Evolutionary conservation across 1,140 invertebrate species (phyloP), one percentile per base, ranked within the genome.

Genomic region (Cephus cinctus): DNA sequence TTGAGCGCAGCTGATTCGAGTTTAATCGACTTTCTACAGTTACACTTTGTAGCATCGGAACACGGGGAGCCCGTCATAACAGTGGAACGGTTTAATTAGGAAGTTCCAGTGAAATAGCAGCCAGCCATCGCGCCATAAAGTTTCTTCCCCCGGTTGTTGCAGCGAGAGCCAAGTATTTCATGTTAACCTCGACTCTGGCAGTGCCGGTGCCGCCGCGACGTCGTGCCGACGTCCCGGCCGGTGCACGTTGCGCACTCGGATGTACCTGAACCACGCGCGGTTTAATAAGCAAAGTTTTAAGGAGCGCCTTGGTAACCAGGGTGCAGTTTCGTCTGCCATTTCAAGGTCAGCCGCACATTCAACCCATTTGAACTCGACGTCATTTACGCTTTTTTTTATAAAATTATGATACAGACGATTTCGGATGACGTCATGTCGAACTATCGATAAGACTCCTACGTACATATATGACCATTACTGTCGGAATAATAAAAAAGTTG

Each of bases 231-330:
- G 30, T 34, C 30, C 23, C 23, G 4, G n/a, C 31, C 23, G 39
- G 25, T 43, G 41, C 47, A 55, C 36, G 50, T 47, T n/a, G n/a
- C 42, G 42, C 47, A 52, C 49, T 47, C 43, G 43, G 47, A 50
- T 52, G 31, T 56, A 50, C 23, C 35, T 43, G 54, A 56, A 52
- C 48, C 47, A 46, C 53, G 21, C 36, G 47, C 42, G 56, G 56
- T 58, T 58, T 58, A 58, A 58, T 58, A 58, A 58, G 56, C 56
- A 58, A 58, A 58, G 56, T 58, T 58, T 58, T 58, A 51, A 54
- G 56, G 56, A 54, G 47, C 36, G 9, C 40, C 18, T 30, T 21
- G 9, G 22, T 36, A 20, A 39, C 48, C 43, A 14, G 23, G 14
- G 40, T 47, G 31, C 38, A 38, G 39, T 54, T 50, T 50, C 43